Evolutionary conservation across 2,113 vertebrate genomes (phyloP).

Genomic region (Hippolais icterina): DNA sequence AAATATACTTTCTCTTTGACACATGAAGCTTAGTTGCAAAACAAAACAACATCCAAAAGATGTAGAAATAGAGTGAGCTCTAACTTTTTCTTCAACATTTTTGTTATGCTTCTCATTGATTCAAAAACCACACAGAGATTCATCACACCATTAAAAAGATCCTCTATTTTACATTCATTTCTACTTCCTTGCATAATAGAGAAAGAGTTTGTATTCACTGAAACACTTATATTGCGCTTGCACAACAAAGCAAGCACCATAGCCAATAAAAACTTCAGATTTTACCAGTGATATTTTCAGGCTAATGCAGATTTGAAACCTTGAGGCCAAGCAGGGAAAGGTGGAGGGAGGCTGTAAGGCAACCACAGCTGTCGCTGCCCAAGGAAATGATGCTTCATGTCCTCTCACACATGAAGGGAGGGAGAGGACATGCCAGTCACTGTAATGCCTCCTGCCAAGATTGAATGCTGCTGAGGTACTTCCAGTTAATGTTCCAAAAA

Average conservation of each 20-base stretch:
- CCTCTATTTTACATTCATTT: not conserved
- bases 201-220: not conserved
- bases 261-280: not conserved
- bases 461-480: not conserved
- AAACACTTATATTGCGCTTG: not conserved
- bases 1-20: not conserved
- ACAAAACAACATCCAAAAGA: not conserved
- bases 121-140: not conserved
- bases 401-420: fast-evolving
- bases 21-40: not conserved
- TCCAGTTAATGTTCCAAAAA: not conserved
- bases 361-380: fast-evolving
- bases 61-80: not conserved
- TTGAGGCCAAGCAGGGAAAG: too few relatives aligned
- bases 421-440: not conserved
- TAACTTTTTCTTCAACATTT: not conserved
- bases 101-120: not conserved
- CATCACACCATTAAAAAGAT: not conserved
- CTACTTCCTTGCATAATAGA: not conserved
- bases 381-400: not conserved
- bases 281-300: not conserved
- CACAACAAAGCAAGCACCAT: not conserved
- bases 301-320: not conserved
- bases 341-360: fast-evolving
- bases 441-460: not conserved